A percentile compares a stretch with the other conserved stretches of the same genome.
Conservation (phyloP, 2,888 invertebrate genomes). For the Monoplex corrugatus region DNA sequence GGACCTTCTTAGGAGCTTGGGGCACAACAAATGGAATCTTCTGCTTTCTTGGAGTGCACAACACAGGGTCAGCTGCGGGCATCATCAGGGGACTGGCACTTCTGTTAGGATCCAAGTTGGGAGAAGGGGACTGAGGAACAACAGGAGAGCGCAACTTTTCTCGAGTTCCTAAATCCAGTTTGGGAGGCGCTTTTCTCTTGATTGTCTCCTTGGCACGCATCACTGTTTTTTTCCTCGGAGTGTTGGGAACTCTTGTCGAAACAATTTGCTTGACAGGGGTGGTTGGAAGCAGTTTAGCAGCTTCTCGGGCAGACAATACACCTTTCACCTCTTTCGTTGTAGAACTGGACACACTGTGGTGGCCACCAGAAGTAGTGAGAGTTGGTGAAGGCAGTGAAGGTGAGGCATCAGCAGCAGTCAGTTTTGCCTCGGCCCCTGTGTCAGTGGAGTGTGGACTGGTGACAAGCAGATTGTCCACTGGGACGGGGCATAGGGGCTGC, state of each 20-base stretch:
- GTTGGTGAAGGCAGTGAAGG: neutral
- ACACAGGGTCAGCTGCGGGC: neutral
- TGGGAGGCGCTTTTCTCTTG: neutral
- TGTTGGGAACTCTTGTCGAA: neutral
- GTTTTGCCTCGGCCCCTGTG: conserved; percentile 19
- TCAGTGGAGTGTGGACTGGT: conserved; percentile 67
- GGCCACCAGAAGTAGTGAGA: neutral
- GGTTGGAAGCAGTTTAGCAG: conserved; percentile 1
- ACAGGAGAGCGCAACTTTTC: neutral
- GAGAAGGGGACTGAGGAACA: neutral
- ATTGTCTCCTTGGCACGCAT: neutral
- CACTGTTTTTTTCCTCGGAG: neutral
- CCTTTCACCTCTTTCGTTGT: neutral
- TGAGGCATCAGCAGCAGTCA: neutral
- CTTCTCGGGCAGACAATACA: neutral
- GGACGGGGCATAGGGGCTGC: conserved; percentile 50
- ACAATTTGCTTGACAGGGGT: conserved; percentile 22
- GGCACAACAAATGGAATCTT: neutral
- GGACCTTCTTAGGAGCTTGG: conserved; percentile 16
- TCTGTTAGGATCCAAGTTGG: neutral
- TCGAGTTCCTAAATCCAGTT: neutral
- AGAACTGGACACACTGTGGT: neutral
- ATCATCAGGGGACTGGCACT: neutral
- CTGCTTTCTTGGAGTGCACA: conserved; percentile 21
- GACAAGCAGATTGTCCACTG: conserved; percentile 68